These are phyloP conservation scores for Drosophila paucipuncta DNA, from an alignment of 2,888 invertebrate species.

Conservation along the genomic window DNA sequence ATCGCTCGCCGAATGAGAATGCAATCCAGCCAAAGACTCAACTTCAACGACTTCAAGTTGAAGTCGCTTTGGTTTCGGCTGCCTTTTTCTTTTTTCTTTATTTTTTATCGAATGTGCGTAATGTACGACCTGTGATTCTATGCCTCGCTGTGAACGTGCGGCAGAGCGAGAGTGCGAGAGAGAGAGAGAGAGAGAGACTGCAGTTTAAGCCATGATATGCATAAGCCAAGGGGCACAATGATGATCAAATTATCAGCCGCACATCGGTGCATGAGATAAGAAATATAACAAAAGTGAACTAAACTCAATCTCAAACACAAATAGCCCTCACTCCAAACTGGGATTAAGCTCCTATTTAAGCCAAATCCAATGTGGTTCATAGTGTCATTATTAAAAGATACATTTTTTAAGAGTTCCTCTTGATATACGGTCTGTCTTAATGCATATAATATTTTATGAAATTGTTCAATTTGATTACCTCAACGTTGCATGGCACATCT, in stretches of 20 bases:
- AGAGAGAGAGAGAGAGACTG: not conserved
- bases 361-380: not conserved
- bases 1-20: conserved; percentile 43
- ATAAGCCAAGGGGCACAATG: conserved; percentile 28
- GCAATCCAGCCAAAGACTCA: conserved; percentile 46
- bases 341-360: not conserved
- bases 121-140: conserved; percentile 20
- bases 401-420: not conserved
- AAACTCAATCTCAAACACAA: not conserved
- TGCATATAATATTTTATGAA: not conserved
- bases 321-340: not conserved
- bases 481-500: too few species aligned
- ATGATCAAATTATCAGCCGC: conserved; percentile 25
- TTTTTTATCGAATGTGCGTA: conserved; percentile 18
- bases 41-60: conserved; percentile 8
- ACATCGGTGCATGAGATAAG: conserved; percentile 7
- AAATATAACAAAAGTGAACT: not conserved
- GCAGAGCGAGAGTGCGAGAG: not conserved
- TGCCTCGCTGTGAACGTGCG: conserved; percentile 4
- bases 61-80: conserved; percentile 16
- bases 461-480: too few species aligned
- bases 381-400: not conserved
- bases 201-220: conserved; percentile 8
- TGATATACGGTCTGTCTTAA: not conserved
- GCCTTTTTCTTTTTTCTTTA: conserved; percentile 9